phyloP scores from a whole-genome alignment of 2,797 vertebrate genomes.

The Manis pentadactyla region DNA sequence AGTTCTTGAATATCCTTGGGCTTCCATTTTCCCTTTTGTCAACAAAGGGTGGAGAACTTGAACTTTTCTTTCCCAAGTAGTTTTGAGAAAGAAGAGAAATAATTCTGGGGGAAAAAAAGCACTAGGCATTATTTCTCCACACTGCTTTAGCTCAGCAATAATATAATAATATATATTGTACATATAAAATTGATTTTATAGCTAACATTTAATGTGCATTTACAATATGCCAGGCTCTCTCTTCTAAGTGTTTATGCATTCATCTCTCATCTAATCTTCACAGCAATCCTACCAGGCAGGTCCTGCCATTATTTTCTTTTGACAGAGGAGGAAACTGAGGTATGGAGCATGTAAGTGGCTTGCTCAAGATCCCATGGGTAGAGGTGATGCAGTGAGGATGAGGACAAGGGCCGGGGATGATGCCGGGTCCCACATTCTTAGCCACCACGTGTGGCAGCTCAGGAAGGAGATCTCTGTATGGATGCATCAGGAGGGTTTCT shows the following conservation, averaged over 20 bases:
- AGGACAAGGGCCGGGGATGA: background rate
- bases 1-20: background rate
- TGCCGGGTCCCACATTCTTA: background rate
- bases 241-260: slow-evolving; percentile 41
- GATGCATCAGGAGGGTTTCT: background rate
- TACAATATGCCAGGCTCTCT: slow-evolving; percentile 25
- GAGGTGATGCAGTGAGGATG: background rate
- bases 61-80: background rate
- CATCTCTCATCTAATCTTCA: slow-evolving; percentile 6
- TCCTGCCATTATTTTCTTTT: background rate
- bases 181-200: slow-evolving; percentile 67
- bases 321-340: slow-evolving; percentile 56
- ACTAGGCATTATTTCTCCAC: slow-evolving; percentile 18
- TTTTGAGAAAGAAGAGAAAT: slow-evolving; percentile 56
- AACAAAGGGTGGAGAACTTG: background rate
- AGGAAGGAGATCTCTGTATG: background rate
- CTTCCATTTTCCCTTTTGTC: slow-evolving; percentile 6
- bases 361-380: background rate
- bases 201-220: slow-evolving; percentile 65
- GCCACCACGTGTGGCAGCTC: background rate
- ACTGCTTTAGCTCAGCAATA: slow-evolving; percentile 53
- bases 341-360: background rate
- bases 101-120: background rate
- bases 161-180: slow-evolving; percentile 34
- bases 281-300: background rate